Conservation (phyloP, 2,113 vertebrate genomes). For the Bos indicus region DNA sequence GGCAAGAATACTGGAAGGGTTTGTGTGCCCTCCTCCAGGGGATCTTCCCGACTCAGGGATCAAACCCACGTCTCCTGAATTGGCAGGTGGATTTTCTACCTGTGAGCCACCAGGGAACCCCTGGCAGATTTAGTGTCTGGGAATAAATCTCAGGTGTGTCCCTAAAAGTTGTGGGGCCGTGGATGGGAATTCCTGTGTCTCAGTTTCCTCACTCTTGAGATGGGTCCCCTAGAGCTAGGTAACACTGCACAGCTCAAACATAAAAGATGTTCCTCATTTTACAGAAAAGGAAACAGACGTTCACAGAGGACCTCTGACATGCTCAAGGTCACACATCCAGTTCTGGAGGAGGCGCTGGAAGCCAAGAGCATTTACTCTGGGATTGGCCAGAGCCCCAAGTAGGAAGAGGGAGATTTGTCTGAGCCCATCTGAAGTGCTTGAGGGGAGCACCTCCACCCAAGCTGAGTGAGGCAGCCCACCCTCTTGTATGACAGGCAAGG, state of each 20-base stretch:
- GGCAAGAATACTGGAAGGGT: neutral
- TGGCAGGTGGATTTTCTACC: neutral
- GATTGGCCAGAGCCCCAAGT: neutral
- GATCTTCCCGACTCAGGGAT: neutral
- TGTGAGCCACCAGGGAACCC: neutral
- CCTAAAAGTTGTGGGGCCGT: neutral
- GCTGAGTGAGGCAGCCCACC: neutral
- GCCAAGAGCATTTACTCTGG: neutral
- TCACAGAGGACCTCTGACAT: neutral
- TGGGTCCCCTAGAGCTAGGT: neutral
- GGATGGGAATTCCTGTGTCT: neutral
- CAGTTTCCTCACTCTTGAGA: neutral
- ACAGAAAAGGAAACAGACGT: neutral
- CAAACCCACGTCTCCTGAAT: neutral
- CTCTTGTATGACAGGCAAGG: neutral
- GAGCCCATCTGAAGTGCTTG: neutral
- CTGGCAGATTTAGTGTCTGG: neutral
- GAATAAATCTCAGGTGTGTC: no score
- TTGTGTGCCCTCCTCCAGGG: neutral
- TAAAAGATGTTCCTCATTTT: neutral
- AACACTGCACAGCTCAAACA: neutral
- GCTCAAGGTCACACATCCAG: neutral
- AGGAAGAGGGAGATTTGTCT: neutral
- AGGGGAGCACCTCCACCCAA: neutral
- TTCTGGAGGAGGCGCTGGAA: accelerated